Percentiles rank a stretch among this genome's conserved stretches.
Evolutionary conservation across 2,113 vertebrate species (phyloP).

Genomic region (Mustela lutreola): DNA sequence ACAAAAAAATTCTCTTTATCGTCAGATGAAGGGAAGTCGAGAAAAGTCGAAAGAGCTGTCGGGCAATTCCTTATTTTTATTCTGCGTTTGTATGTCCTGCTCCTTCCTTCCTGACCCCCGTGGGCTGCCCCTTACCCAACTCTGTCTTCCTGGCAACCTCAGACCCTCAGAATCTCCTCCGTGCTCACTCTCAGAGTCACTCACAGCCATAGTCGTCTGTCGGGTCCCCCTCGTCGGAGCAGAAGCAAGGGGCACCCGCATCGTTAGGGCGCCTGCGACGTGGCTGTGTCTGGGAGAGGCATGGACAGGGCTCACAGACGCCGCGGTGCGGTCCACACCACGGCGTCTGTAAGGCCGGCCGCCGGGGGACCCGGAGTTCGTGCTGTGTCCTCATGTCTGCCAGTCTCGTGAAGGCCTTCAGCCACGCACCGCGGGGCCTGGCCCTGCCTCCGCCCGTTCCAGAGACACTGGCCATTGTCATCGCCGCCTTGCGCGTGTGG

Average conservation of each 20-base stretch:
- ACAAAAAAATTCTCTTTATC: not conserved
- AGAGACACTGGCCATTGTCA: conserved; percentile 71
- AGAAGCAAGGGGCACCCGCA: fast-evolving
- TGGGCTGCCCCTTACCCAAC: fast-evolving
- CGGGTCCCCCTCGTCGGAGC: not conserved
- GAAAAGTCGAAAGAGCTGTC: too few relatives aligned
- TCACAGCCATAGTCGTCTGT: not conserved
- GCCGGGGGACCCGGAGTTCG: not conserved
- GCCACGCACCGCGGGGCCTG: not conserved
- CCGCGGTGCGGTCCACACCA: not conserved
- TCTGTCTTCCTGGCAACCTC: too few relatives aligned
- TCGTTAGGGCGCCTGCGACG: not conserved
- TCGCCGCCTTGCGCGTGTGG: conserved; percentile 67
- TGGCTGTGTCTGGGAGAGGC: not conserved
- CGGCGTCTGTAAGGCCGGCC: fast-evolving
- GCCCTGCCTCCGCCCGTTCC: not conserved
- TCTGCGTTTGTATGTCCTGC: fast-evolving
- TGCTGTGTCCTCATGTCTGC: not conserved
- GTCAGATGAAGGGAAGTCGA: fast-evolving
- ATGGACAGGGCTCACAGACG: too few relatives aligned
- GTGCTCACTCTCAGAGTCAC: too few relatives aligned
- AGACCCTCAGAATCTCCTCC: not conserved
- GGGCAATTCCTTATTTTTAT: fast-evolving
- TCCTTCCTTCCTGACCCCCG: not conserved
- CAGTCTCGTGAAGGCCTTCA: not conserved